phyloP scores from a whole-genome alignment of 2,888 invertebrate species.

The Drosophila infuscata region DNA sequence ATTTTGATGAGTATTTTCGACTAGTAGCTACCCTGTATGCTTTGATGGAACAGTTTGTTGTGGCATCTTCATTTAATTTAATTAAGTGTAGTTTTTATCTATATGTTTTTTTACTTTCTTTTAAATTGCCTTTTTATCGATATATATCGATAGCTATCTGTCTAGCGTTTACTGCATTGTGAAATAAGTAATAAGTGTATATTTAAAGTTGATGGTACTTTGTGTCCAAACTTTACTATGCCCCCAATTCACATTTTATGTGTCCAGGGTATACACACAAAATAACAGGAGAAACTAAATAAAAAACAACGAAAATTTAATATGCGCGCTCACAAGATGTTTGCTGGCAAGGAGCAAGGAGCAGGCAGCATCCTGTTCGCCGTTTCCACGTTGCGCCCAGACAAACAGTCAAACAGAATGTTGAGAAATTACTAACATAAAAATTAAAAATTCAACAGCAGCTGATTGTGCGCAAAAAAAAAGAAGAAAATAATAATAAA shows the following conservation, averaged over 20 bases:
- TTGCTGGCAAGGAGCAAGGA: slow-evolving; percentile 43
- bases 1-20: not conserved
- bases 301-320: slow-evolving; percentile 69
- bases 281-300: slow-evolving; percentile 47
- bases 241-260: not conserved
- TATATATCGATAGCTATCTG: not conserved
- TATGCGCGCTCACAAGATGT: slow-evolving; percentile 75
- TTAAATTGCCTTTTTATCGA: not conserved
- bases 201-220: not conserved
- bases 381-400: slow-evolving; percentile 8
- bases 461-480: slow-evolving; percentile 61
- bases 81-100: not conserved
- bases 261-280: slow-evolving; percentile 21
- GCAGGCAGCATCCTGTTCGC: slow-evolving; percentile 37
- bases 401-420: slow-evolving; percentile 54
- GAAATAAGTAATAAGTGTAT: not conserved
- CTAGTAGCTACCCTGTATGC: slow-evolving; percentile 7
- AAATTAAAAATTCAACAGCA: slow-evolving; percentile 82
- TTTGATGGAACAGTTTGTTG: not conserved
- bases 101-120: not conserved
- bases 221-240: too few species aligned
- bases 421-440: slow-evolving; percentile 79
- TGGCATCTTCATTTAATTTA: not conserved
- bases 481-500: slow-evolving; percentile 3
- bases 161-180: not conserved